Evolutionary conservation across 2,888 invertebrate species (phyloP).

Genomic region (Lobophora halterata): DNA sequence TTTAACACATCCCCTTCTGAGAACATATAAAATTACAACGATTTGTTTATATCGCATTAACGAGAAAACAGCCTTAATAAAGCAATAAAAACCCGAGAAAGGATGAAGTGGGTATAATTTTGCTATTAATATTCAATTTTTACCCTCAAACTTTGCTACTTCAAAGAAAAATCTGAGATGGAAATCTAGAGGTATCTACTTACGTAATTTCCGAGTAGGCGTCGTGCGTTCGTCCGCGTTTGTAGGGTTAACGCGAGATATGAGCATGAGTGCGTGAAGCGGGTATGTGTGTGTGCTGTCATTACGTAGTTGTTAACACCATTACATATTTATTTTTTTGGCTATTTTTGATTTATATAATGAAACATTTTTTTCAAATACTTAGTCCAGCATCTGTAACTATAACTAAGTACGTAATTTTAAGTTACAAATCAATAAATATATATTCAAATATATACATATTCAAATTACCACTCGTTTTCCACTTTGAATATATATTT

Average conservation of each 20-base stretch:
- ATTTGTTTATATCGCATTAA: constrained; percentile 76
- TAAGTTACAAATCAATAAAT: too few relatives aligned
- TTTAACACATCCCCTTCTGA: constrained; percentile 70
- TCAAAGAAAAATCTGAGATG: constrained; percentile 78
- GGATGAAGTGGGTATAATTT: constrained; percentile 66
- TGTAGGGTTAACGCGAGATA: constrained; percentile 50
- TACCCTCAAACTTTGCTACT: constrained; percentile 66
- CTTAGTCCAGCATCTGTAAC: too few relatives aligned
- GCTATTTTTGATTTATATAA: constrained; percentile 4
- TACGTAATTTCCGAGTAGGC: constrained; percentile 66
- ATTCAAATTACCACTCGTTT: too few relatives aligned
- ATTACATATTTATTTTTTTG: constrained; percentile 11
- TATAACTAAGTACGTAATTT: too few relatives aligned
- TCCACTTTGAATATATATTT: too few relatives aligned
- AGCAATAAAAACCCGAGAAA: constrained; percentile 72
- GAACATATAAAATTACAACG: constrained; percentile 63
- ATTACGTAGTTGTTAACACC: constrained; percentile 32
- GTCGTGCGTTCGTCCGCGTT: too few relatives aligned
- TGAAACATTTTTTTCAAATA: too few relatives aligned
- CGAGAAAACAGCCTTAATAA: constrained; percentile 67
- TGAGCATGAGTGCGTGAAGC: constrained; percentile 37
- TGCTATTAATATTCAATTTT: constrained; percentile 80
- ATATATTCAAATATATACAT: too few relatives aligned
- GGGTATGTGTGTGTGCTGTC: constrained; percentile 32
- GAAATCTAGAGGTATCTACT: constrained; percentile 66